These are phyloP conservation scores for Maccullochella peelii DNA, from an alignment of 2,113 vertebrate species.

Conservation along the genomic window DNA sequence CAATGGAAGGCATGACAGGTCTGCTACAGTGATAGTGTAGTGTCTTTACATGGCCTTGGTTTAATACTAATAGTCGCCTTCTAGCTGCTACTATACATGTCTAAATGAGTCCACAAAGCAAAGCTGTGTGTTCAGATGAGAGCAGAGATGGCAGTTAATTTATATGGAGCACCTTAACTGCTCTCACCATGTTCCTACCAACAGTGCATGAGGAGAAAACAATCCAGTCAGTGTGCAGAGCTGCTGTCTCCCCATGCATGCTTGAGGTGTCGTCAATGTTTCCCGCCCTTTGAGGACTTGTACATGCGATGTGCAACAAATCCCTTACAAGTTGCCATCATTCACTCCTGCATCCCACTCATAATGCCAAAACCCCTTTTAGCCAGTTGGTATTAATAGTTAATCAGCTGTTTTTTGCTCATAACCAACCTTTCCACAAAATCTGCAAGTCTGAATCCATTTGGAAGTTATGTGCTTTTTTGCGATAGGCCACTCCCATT, in stretches of 20 bases:
- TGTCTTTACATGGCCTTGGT: constrained; percentile 30
- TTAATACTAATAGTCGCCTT: constrained; percentile 13
- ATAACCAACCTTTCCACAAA: too few species aligned
- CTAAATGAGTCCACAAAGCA: not conserved
- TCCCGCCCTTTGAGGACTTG: not conserved
- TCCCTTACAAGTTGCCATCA: not conserved
- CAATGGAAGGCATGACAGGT: not conserved
- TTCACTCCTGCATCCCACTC: not conserved
- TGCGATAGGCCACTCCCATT: too few species aligned
- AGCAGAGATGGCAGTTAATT: not conserved
- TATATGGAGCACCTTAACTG: not conserved
- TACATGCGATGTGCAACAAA: not conserved
- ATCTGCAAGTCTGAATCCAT: too few species aligned
- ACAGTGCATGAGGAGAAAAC: not conserved
- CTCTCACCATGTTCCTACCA: not conserved
- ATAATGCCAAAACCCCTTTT: too few species aligned
- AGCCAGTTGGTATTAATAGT: too few species aligned
- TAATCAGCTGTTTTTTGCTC: too few species aligned
- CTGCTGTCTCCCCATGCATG: not conserved
- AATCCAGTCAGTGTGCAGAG: not conserved
- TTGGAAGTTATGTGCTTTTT: too few species aligned
- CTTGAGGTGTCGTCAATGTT: not conserved
- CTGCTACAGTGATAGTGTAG: constrained; percentile 13
- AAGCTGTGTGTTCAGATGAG: not conserved
- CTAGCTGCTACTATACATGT: constrained; percentile 43